Base-by-base conservation (phyloP, 2,113 vertebrate species). In the Heterotis niloticus region DNA sequence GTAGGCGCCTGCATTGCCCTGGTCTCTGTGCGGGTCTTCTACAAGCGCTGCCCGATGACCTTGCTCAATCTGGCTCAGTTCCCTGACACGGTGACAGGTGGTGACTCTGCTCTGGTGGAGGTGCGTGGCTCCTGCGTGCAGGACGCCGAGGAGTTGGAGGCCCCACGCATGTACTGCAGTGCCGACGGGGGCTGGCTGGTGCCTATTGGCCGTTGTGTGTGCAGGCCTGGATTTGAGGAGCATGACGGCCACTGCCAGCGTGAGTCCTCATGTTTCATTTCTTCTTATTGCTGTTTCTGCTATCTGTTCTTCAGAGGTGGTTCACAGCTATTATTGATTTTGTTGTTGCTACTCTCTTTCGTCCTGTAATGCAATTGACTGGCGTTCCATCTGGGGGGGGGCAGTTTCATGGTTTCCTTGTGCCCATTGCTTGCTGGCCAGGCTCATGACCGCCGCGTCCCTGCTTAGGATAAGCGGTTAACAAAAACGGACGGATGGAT, bases 111-210 rank as follows among this genome's bases (percentile, higher is more conserved):
- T 1, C 90, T 99, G 83, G 97, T 99, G 84, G 98, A 98, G 11
- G 95, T 97, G 9, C 91, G 95, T 0, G 98, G 98, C 81, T 95
- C 90, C 0, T 99, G 98, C 82, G 96, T 99, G 77, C 90, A 95
- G 83, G 95, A 98, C 0, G 96, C 98, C 0, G 96, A 99, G 90
- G 98, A 99, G 87, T 94, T 98, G 78, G 96, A 99, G 0, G 95
- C 96, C 71, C 97, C 97, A 80, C 96, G 98, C 86, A 94, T 99
- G 70, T 99, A 98, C 91, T 99, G 98, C 88, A 98, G 98, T 0
- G 98, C 96, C 0, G 98, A 99, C 0, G 96, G 98, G 28, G 98
- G 98, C 81, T 99, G 98, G 98, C 97, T 99, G 95, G 98, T 99
- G 34, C 98, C 98, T 76, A 99, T 99, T 0, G 97, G 98, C 18